These are phyloP conservation scores for Rhombomys opimus DNA, from an alignment of 2,113 vertebrate species.

Conservation along the genomic window DNA sequence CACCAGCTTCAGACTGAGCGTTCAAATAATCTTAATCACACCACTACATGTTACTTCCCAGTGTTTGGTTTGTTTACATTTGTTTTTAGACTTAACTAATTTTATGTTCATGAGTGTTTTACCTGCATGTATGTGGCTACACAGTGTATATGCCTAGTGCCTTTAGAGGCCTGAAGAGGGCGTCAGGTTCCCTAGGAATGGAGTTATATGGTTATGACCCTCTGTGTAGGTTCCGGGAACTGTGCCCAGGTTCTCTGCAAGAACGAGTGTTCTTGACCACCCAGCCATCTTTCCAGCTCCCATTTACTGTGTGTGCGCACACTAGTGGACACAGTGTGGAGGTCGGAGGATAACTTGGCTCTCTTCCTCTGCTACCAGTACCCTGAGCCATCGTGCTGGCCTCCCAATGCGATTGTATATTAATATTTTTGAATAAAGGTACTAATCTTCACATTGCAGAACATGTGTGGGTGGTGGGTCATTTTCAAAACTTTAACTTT, in stretches of 20 bases:
- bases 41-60: not conserved
- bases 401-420: not conserved
- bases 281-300: not conserved
- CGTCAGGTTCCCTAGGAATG: not conserved
- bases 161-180: not conserved
- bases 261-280: not conserved
- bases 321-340: not conserved
- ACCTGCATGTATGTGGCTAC: too few species aligned
- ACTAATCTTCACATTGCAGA: conserved; percentile 2
- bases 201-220: not conserved
- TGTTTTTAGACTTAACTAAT: not conserved
- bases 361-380: not conserved
- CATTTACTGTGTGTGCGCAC: not conserved
- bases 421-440: conserved; percentile 25
- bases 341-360: not conserved
- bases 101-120: not conserved
- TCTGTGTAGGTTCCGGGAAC: not conserved
- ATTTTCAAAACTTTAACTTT: conserved; percentile 2
- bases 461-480: not conserved
- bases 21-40: not conserved
- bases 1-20: not conserved
- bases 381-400: not conserved
- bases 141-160: not conserved
- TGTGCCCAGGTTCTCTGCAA: not conserved
- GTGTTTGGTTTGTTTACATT: not conserved